phyloP scores from a whole-genome alignment of 2,888 invertebrate species.

The Platerodrilus igneus region DNA sequence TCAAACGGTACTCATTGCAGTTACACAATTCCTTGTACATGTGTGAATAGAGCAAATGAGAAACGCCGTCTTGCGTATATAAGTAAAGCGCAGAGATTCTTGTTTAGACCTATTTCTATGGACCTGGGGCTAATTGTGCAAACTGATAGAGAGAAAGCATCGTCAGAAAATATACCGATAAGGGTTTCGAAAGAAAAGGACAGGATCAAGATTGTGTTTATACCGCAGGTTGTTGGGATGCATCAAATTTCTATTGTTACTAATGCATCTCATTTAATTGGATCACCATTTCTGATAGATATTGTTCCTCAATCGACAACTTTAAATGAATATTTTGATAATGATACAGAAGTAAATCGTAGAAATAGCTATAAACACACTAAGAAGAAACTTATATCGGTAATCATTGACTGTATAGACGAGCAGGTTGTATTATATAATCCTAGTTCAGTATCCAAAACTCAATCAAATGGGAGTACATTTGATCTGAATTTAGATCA shows the following conservation, averaged over 20 bases:
- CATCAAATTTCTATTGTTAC: slow-evolving; percentile 56
- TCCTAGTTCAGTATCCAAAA: too few species aligned
- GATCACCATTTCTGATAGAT: slow-evolving; percentile 57
- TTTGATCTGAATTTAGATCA: too few species aligned
- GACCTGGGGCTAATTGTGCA: slow-evolving; percentile 33
- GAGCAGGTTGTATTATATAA: slow-evolving; percentile 24
- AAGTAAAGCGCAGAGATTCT: slow-evolving; percentile 21
- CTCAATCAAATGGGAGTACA: too few species aligned
- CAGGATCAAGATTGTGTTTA: slow-evolving; percentile 52
- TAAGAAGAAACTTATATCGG: slow-evolving; percentile 39
- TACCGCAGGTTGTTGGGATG: slow-evolving; percentile 52
- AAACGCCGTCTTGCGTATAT: slow-evolving; percentile 13
- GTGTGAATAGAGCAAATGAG: slow-evolving; percentile 20
- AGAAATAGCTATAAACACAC: slow-evolving; percentile 18
- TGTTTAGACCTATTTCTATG: slow-evolving; percentile 26
- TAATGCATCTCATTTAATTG: slow-evolving; percentile 53
- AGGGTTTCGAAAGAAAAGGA: slow-evolving; percentile 49
- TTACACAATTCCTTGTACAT: slow-evolving; percentile 31
- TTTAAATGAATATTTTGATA: slow-evolving; percentile 21
- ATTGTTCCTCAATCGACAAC: slow-evolving; percentile 39
- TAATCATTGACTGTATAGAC: slow-evolving; percentile 36
- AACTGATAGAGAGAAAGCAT: slow-evolving; percentile 50
- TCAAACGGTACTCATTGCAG: slow-evolving; percentile 40
- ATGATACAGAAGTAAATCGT: slow-evolving; percentile 19
- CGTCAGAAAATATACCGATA: slow-evolving; percentile 49